A percentile compares a stretch with the other conserved stretches of the same genome.
phyloP scores from a whole-genome alignment of 2,797 vertebrate species.

The Clarias laeviceps region DNA sequence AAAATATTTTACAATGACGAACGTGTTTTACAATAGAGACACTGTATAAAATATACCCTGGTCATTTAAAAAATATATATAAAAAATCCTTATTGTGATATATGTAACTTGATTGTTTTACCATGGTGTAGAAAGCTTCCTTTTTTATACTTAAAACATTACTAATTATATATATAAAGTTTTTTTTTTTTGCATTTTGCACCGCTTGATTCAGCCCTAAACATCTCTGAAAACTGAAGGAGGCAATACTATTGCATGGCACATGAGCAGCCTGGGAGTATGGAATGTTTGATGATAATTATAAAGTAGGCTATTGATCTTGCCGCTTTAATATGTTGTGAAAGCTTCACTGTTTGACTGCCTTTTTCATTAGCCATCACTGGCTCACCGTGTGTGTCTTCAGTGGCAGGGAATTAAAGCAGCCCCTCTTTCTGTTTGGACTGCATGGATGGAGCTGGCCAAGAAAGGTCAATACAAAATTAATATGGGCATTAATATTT shows the following conservation, averaged over 20 bases:
- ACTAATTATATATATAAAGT: background rate
- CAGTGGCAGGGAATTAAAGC: slow-evolving; percentile 71
- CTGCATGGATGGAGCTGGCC: slow-evolving; percentile 63
- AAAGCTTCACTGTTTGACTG: slow-evolving; percentile 51
- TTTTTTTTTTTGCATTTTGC: background rate
- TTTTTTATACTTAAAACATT: background rate
- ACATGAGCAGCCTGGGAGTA: slow-evolving; percentile 43
- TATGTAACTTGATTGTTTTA: background rate
- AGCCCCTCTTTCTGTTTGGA: slow-evolving; percentile 71
- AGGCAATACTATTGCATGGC: slow-evolving; percentile 26
- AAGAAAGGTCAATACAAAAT: slow-evolving; percentile 80
- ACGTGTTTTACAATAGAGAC: background rate
- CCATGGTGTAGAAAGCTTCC: background rate
- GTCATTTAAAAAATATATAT: background rate
- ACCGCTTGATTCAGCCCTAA: background rate
- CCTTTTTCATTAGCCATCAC: slow-evolving; percentile 58
- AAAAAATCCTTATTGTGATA: no score
- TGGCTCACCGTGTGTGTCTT: slow-evolving; percentile 51
- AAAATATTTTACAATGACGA: background rate
- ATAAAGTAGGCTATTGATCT: slow-evolving; percentile 59
- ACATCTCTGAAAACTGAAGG: background rate
- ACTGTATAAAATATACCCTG: background rate
- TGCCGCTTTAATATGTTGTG: slow-evolving; percentile 60
- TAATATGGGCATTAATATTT: slow-evolving; percentile 80
- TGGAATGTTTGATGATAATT: slow-evolving; percentile 58